phyloP scores from a whole-genome alignment of 2,113 vertebrate species.

The Oreochromis aureus region DNA sequence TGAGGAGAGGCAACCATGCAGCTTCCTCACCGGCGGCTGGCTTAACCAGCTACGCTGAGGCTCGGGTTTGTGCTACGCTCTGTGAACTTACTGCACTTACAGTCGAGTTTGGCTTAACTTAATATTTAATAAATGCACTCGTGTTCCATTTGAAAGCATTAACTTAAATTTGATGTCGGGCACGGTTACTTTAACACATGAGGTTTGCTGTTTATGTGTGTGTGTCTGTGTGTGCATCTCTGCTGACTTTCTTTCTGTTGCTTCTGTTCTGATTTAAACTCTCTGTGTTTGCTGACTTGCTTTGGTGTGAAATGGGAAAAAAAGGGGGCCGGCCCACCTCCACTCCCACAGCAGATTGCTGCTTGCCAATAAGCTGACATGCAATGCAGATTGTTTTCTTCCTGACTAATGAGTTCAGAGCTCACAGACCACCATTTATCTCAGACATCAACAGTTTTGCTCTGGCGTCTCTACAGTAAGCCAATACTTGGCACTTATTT shows the following conservation, averaged over 20 bases:
- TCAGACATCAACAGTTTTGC: constrained; percentile 32
- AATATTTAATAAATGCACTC: constrained; percentile 45
- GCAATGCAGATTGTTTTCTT: constrained; percentile 53
- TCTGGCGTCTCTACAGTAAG: not conserved
- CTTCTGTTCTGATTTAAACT: not conserved
- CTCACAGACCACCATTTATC: constrained; percentile 38
- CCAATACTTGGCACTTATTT: not conserved
- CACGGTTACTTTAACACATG: not conserved
- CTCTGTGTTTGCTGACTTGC: constrained; percentile 20
- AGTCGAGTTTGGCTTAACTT: constrained; percentile 13
- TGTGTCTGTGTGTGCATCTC: not conserved
- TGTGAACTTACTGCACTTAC: not conserved
- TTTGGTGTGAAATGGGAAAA: not conserved
- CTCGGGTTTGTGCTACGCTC: not conserved
- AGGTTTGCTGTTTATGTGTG: not conserved
- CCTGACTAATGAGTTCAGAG: constrained; percentile 52
- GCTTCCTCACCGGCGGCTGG: not conserved
- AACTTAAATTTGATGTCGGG: constrained; percentile 20
- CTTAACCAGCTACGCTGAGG: not conserved
- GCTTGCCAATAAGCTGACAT: constrained; percentile 32
- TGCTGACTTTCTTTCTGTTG: not conserved
- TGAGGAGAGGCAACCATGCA: not conserved
- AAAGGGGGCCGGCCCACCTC: not conserved
- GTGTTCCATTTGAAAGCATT: constrained; percentile 48
- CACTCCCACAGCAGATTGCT: constrained; percentile 15